A percentile compares a stretch with the other conserved stretches of the same genome.
Evolutionary conservation across 2,797 vertebrate species (phyloP).

Genomic region (Petrocephalus sullivani): DNA sequence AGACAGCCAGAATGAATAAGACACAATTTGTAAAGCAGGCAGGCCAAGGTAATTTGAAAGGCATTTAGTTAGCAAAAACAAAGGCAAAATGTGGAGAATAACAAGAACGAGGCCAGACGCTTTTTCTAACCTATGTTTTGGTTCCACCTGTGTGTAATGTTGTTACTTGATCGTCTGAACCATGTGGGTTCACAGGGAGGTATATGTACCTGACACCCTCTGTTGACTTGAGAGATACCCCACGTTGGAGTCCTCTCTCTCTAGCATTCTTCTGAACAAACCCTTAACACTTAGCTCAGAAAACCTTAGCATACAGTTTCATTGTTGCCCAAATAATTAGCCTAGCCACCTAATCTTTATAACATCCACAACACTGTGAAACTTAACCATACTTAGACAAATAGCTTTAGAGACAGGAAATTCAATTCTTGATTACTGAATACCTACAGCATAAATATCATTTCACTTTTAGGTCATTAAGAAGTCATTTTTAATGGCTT

Average conservation of each 20-base stretch:
- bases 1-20: not conserved
- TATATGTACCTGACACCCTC: not conserved
- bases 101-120: not conserved
- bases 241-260: not conserved
- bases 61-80: not conserved
- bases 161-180: not conserved
- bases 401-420: not conserved
- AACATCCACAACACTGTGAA: not conserved
- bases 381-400: not conserved
- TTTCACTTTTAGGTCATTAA: not conserved
- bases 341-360: not conserved
- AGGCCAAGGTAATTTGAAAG: not conserved
- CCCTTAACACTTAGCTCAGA: not conserved
- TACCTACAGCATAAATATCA: not conserved
- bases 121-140: not conserved
- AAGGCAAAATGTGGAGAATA: not conserved
- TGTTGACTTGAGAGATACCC: not conserved
- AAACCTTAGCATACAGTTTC: not conserved
- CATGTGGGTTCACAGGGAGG: not conserved
- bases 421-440: not conserved
- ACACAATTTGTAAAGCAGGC: not conserved
- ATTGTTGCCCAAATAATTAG: not conserved
- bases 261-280: slow-evolving; percentile 17
- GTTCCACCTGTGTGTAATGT: not conserved
- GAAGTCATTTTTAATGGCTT: not conserved